phyloP scores from a whole-genome alignment of 2,888 invertebrate genomes.

The Bombylius major region DNA sequence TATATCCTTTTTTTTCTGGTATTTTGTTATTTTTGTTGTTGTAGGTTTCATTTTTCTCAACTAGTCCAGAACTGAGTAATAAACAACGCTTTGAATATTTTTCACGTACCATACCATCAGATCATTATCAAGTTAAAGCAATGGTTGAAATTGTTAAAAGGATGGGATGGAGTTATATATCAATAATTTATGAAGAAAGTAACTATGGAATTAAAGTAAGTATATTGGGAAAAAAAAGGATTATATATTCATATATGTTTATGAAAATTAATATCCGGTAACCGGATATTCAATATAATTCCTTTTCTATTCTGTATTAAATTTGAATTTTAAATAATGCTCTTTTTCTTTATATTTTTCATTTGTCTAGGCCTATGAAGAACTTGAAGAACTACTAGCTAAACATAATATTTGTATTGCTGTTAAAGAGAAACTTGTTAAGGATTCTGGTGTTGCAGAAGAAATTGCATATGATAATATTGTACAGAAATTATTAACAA shows the following conservation, averaged over 20 bases:
- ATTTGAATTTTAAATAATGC: not conserved
- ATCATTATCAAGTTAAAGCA: conserved; percentile 85
- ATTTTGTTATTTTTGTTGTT: conserved; percentile 9
- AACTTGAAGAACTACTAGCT: conserved; percentile 73
- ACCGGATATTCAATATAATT: not conserved
- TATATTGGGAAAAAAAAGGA: conserved; percentile 2
- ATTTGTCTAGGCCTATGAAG: conserved; percentile 72
- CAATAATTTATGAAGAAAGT: conserved; percentile 90
- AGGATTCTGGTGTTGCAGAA: conserved; percentile 89
- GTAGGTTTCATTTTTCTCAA: conserved; percentile 92
- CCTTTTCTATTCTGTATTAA: too few relatives aligned
- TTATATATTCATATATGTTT: too few relatives aligned
- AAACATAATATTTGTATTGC: conserved; percentile 85
- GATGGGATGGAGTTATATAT: conserved; percentile 87
- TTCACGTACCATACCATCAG: conserved; percentile 86
- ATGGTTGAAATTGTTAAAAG: conserved; percentile 86
- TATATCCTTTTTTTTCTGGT: too few relatives aligned
- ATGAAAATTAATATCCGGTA: not conserved
- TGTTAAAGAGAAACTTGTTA: conserved; percentile 84
- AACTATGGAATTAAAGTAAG: conserved; percentile 88
- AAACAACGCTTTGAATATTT: conserved; percentile 92
- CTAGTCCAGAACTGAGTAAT: conserved; percentile 86
- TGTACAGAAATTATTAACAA: conserved; percentile 70
- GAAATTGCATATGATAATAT: conserved; percentile 80
- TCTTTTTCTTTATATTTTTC: not conserved